Conservation (phyloP, 2,113 vertebrate species). For the Cygnus atratus region DNA sequence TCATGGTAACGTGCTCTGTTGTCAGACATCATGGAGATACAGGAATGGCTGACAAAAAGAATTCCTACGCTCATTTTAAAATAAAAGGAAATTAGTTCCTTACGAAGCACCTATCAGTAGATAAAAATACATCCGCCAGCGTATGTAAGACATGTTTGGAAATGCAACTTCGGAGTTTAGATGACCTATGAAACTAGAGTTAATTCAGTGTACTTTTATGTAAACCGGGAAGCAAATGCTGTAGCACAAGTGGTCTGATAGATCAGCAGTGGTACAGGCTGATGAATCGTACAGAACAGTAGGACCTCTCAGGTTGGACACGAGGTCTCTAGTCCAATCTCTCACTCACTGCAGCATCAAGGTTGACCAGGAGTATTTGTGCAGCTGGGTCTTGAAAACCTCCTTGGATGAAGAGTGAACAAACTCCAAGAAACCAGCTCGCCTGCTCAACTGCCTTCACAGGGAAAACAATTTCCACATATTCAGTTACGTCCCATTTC, state of each 20-base stretch:
- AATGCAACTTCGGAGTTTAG: not conserved
- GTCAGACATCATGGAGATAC: slow-evolving; percentile 11
- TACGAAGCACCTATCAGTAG: not conserved
- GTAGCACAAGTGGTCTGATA: not conserved
- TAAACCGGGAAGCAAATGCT: not conserved
- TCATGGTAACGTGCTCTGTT: not conserved
- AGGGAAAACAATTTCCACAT: not conserved
- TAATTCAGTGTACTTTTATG: not conserved
- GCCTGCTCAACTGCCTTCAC: not conserved
- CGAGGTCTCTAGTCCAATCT: rapidly evolving
- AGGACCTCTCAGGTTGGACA: rapidly evolving
- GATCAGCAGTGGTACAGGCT: not conserved
- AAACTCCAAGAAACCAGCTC: not conserved
- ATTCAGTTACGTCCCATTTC: not conserved
- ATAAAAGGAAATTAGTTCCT: not conserved
- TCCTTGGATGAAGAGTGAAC: not conserved
- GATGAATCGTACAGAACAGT: not conserved
- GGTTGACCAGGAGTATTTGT: not conserved
- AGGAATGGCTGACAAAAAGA: not conserved
- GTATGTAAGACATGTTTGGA: not conserved
- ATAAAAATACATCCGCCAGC: not conserved
- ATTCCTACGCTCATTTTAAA: slow-evolving; percentile 4
- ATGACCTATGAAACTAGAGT: not conserved
- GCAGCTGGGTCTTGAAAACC: not conserved
- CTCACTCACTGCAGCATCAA: not conserved